Base-by-base conservation (phyloP, 1,140 invertebrate species). In the Mamestra configurata region DNA sequence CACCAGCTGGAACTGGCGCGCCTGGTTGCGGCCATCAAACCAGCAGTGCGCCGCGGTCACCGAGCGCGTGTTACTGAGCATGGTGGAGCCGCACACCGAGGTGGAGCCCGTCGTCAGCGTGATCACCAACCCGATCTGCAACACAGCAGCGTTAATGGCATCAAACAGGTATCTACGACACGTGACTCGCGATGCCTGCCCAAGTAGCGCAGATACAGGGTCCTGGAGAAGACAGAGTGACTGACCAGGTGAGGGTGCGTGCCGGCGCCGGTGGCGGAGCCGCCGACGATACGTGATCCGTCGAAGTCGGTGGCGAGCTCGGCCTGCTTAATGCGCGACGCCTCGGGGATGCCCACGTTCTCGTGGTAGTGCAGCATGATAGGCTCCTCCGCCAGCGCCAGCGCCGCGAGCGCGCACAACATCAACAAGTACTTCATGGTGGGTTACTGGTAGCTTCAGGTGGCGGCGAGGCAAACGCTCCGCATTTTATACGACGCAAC, bases 21-120 rank as follows among this genome's bases (percentile, higher is more conserved):
- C 82, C 77, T 82, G 79, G 77, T 78, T 53, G 43, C 68, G 68
- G 5, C 77, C 73, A 64, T 81, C 82, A 0, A 73, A 53, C 84
- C 84, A 86, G 76, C 84, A 86, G 80, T 86, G 84, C 13, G 80
- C 84, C 13, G 81, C 83, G 22, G 83, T 87, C 46, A 87, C 61
- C n/a, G 75, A 46, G 10, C 84, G 86, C 0, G 84, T 85, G 79
- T 82, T 84, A 61, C 57, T 66, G 61, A 87, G 55, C 51, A 87
- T 73, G 11, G 86, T 82, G 35, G 84, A 79, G 15, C 86, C 84
- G 82, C 86, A 87, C 13, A 87, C 82, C 1, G 86, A 87, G 0
- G 55, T 77, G 5, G 51, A 66, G 13, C 83, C 84, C 11, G 72
- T 49, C 11, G 77, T 71, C 61, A 87, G 73, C 8, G 80, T 72